Evolutionary conservation across 2,797 vertebrate genomes (phyloP), one percentile per base, ranked within the genome.

Genomic region (Prunella strophiata): DNA sequence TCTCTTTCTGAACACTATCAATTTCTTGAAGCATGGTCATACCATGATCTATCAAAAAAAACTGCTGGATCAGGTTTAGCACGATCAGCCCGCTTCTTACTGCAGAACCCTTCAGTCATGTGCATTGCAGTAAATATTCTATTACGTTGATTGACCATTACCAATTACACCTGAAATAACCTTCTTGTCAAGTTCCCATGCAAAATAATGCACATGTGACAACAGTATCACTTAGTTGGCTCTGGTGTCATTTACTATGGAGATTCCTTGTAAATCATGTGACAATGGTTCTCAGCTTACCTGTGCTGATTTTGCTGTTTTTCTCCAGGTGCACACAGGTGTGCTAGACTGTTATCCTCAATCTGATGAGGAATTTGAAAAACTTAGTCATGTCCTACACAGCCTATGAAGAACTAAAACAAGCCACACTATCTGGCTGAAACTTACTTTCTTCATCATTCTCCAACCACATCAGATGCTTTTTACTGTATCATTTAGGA

Each of bases 111-210:
- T 95, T 86, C 66, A 95, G 89, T 89, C 79, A 54, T 62, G 30
- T 82, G 59, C 75, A 57, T 93, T 93, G 19, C 32, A n/a, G 8
- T 47, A 94, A 85, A 80, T 82, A 89, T 30, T 42, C 58, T 81
- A 42, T 94, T 94, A 91, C 20, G 43, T 59, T 94, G 77, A 92
- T 89, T 93, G 70, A 71, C 74, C 83, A 68, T 95, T 91, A 71
- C 5, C 23, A 76, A 47, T 47, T 61, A 20, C 29, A 47, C 27
- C 23, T 72, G 75, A 58, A 85, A 91, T 88, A 93, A 78, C 42
- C 25, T 93, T 87, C 32, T 55, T 36, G 61, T 91, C 75, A 73
- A 42, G 45, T 95, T 92, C 74, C 27, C 8, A 1, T 58, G 34
- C 61, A 85, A 48, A 48, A n/a, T 48, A 48, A 40, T 22, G 51